These are phyloP conservation scores for Girardinus metallicus DNA, from an alignment of 2,797 vertebrate species.

Conservation along the genomic window DNA sequence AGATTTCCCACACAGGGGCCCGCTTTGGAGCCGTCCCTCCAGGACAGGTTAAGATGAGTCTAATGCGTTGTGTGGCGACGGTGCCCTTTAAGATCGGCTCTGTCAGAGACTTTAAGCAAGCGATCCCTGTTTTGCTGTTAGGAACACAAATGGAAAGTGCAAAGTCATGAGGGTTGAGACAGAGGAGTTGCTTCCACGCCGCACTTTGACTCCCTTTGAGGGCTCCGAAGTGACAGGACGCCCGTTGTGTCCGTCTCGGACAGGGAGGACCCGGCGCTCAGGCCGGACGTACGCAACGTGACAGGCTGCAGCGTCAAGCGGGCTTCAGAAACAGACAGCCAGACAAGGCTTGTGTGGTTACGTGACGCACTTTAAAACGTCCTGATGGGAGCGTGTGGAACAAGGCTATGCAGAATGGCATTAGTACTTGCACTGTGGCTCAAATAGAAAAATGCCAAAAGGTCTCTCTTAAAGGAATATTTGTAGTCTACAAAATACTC, in stretches of 20 bases:
- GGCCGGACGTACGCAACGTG: constrained; percentile 26
- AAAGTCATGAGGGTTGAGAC: constrained; percentile 34
- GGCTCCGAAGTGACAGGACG: constrained; percentile 59
- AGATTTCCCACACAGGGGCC: constrained; percentile 17
- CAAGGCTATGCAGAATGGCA: constrained; percentile 25
- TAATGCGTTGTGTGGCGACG: constrained; percentile 39
- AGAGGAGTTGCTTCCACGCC: constrained; percentile 25
- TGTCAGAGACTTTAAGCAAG: constrained; percentile 34
- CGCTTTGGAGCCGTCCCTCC: constrained; percentile 37
- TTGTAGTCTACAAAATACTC: constrained; percentile 26
- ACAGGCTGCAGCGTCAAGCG: constrained; percentile 48
- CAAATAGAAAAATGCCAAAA: neutral
- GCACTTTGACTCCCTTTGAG: constrained; percentile 39
- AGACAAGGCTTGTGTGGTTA: constrained; percentile 35
- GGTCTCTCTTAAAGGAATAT: constrained; percentile 30
- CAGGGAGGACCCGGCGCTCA: constrained; percentile 15
- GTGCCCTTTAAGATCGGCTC: constrained; percentile 51
- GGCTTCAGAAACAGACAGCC: constrained; percentile 29
- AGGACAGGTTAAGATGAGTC: constrained; percentile 53
- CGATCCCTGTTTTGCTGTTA: constrained; percentile 18
- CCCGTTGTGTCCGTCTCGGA: constrained; percentile 39
- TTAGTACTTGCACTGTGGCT: constrained; percentile 36
- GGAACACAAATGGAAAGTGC: constrained; percentile 28
- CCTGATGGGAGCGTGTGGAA: constrained; percentile 16
- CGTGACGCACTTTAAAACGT: constrained; percentile 21